These are phyloP conservation scores for Tribolium freemani DNA, from an alignment of 2,888 invertebrate species.

Conservation along the genomic window DNA sequence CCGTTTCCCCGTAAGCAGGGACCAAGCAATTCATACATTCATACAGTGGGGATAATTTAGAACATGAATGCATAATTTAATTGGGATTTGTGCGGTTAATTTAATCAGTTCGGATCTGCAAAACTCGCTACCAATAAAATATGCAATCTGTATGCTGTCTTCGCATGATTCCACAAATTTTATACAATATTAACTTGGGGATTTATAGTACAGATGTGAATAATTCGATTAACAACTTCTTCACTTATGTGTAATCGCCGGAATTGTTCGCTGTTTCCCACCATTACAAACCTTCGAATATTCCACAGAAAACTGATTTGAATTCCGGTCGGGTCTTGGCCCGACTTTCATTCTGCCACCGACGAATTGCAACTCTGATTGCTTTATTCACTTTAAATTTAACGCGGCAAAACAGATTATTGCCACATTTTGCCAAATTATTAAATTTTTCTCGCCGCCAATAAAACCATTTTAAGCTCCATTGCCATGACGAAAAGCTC, in stretches of 20 bases:
- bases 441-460: too few species aligned
- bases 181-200: background rate
- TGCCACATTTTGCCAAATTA: background rate
- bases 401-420: background rate
- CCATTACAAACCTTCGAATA: background rate
- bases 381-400: background rate
- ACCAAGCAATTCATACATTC: slow-evolving; percentile 52
- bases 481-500: too few species aligned
- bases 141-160: slow-evolving; percentile 16
- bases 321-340: background rate
- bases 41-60: slow-evolving; percentile 55
- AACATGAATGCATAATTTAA: slow-evolving; percentile 59
- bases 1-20: slow-evolving; percentile 53
- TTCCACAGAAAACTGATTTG: background rate
- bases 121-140: slow-evolving; percentile 39
- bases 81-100: slow-evolving; percentile 57
- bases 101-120: slow-evolving; percentile 51
- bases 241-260: background rate
- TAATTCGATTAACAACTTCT: background rate
- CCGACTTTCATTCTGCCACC: background rate
- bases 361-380: background rate
- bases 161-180: background rate
- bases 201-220: background rate
- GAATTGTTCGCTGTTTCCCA: background rate
- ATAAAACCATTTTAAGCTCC: too few species aligned